Evolutionary conservation across 2,888 invertebrate genomes (phyloP).

Genomic region (Anticlea derivata): DNA sequence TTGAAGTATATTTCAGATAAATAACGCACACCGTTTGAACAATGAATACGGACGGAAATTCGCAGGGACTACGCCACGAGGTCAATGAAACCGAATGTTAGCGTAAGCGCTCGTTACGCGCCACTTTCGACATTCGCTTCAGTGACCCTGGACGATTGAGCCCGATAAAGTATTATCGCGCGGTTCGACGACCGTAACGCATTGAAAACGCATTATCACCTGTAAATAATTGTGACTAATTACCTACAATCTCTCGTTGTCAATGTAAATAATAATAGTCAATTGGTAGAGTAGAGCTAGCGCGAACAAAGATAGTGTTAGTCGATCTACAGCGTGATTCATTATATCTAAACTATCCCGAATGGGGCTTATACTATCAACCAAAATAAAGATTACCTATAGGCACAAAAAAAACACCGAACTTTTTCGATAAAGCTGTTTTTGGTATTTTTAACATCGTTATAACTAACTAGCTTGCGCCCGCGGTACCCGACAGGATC

Average conservation of each 20-base stretch:
- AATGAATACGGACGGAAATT: no score
- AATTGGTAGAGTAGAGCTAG: conserved; percentile 60
- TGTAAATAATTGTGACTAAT: conserved; percentile 55
- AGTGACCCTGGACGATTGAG: conserved; percentile 27
- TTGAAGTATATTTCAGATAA: no score
- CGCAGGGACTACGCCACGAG: neutral
- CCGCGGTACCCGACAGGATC: no score
- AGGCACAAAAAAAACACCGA: no score
- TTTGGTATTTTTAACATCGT: no score
- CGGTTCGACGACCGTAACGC: conserved; percentile 38
- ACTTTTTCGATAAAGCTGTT: no score
- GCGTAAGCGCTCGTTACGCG: conserved; percentile 4
- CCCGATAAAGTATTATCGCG: conserved; percentile 35
- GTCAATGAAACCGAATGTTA: conserved; percentile 10
- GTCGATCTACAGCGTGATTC: no score
- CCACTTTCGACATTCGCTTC: conserved; percentile 13
- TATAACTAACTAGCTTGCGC: no score
- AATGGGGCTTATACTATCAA: no score
- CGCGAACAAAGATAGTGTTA: conserved; percentile 61
- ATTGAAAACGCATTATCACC: conserved; percentile 40
- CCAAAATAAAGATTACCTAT: no score
- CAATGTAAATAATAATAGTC: conserved; percentile 73
- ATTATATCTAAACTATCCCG: no score
- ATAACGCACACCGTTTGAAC: no score
- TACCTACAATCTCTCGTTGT: conserved; percentile 46